phyloP scores from a whole-genome alignment of 2,888 invertebrate species.

The Limnephilus auricula region DNA sequence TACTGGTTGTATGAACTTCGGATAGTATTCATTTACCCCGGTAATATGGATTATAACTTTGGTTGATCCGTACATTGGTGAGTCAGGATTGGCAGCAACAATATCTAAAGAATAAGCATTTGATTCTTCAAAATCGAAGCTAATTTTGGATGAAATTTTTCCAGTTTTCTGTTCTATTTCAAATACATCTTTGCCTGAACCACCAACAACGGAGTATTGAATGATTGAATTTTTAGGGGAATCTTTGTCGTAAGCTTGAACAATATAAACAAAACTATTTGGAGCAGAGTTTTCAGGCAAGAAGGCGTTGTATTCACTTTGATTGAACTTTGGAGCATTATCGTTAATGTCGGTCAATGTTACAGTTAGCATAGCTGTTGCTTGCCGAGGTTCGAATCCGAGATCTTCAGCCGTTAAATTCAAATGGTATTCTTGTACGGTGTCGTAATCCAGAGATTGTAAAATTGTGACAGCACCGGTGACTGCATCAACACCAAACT shows the following conservation, averaged over 20 bases:
- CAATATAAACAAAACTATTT: slow-evolving; percentile 85
- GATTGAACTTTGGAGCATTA: slow-evolving; percentile 92
- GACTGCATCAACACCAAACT: slow-evolving; percentile 87
- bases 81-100: slow-evolving; percentile 91
- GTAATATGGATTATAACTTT: slow-evolving; percentile 86
- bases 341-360: slow-evolving; percentile 95
- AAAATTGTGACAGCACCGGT: slow-evolving; percentile 89
- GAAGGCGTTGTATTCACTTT: slow-evolving; percentile 85
- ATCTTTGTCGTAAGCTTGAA: slow-evolving; percentile 90
- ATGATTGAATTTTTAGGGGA: slow-evolving; percentile 92
- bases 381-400: slow-evolving; percentile 87
- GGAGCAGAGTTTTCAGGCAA: slow-evolving; percentile 90
- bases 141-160: slow-evolving; percentile 83
- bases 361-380: slow-evolving; percentile 89
- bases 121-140: slow-evolving; percentile 93
- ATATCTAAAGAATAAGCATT: slow-evolving; percentile 86
- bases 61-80: slow-evolving; percentile 86
- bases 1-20: slow-evolving; percentile 91
- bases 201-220: slow-evolving; percentile 88
- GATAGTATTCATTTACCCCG: slow-evolving; percentile 93
- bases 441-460: slow-evolving; percentile 91
- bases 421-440: slow-evolving; percentile 88
- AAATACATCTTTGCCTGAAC: slow-evolving; percentile 86
- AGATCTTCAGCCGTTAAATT: slow-evolving; percentile 93
- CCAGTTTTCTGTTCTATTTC: slow-evolving; percentile 88